phyloP scores from a whole-genome alignment of 2,797 vertebrate species.

The Dromococcyx pavoninus region DNA sequence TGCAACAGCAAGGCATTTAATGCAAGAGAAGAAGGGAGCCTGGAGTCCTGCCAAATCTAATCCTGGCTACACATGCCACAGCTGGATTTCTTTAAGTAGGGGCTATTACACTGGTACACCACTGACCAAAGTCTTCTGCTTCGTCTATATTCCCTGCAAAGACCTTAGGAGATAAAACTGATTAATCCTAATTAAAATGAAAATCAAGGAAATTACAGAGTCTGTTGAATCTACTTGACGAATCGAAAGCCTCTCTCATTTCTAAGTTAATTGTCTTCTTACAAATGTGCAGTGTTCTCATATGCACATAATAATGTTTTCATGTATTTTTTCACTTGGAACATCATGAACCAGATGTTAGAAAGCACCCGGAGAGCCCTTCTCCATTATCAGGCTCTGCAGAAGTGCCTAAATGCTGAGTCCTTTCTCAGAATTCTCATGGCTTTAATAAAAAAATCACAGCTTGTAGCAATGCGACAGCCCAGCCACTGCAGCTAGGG shows the following conservation, averaged over 20 bases:
- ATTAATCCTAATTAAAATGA: constrained; percentile 70
- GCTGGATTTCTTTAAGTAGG: constrained; percentile 43
- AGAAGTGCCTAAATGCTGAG: neutral
- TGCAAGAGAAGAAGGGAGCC: neutral
- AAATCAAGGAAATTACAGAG: constrained; percentile 66
- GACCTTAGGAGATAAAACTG: constrained; percentile 54
- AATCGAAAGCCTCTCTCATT: constrained; percentile 65
- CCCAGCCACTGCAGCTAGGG: neutral
- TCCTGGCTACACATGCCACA: neutral
- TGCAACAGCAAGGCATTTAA: neutral
- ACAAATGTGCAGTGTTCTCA: constrained; percentile 36
- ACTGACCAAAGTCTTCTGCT: constrained; percentile 48
- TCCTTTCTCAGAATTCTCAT: neutral
- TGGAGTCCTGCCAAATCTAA: constrained; percentile 7
- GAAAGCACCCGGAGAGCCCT: neutral
- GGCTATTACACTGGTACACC: constrained; percentile 32
- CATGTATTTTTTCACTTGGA: constrained; percentile 42
- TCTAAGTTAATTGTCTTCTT: constrained; percentile 63
- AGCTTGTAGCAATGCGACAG: neutral
- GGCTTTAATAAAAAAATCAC: neutral
- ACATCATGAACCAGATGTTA: neutral
- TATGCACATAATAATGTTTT: neutral
- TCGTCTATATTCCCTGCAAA: constrained; percentile 28
- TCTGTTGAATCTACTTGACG: constrained; percentile 63
- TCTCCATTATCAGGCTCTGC: neutral